A percentile compares a stretch with the other conserved stretches of the same genome.
Evolutionary conservation across 2,113 vertebrate genomes (phyloP).

Genomic region (Stictonetta naevosa): DNA sequence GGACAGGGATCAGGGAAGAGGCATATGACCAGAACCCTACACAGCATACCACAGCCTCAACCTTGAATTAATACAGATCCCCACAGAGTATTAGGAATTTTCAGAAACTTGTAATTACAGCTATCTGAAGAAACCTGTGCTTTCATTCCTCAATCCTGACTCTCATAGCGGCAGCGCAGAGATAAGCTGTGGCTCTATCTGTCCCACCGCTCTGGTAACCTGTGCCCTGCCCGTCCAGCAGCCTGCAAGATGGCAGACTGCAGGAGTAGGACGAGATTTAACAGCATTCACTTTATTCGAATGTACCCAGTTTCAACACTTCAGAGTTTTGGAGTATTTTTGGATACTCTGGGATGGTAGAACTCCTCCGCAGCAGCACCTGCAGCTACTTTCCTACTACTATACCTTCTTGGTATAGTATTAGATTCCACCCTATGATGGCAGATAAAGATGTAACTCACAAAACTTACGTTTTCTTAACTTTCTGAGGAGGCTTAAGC

Average conservation of each 20-base stretch:
- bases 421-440: neutral
- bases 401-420: rapidly evolving
- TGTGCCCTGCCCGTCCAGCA: neutral
- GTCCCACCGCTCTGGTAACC: neutral
- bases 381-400: neutral
- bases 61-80: neutral
- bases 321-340: neutral
- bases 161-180: too few relatives aligned
- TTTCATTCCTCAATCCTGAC: neutral
- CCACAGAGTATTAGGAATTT: neutral
- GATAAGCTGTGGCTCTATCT: neutral
- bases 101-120: neutral
- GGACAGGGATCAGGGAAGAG: neutral
- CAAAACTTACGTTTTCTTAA: rapidly evolving
- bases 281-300: rapidly evolving
- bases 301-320: neutral
- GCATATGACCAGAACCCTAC: neutral
- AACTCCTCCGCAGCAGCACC: neutral
- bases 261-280: neutral
- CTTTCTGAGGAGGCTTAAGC: neutral
- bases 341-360: too few relatives aligned
- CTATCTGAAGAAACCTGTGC: neutral
- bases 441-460: neutral
- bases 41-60: neutral
- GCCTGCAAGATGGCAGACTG: rapidly evolving